phyloP scores from a whole-genome alignment of 1,140 invertebrate genomes.

The Heliconius hewitsoni region DNA sequence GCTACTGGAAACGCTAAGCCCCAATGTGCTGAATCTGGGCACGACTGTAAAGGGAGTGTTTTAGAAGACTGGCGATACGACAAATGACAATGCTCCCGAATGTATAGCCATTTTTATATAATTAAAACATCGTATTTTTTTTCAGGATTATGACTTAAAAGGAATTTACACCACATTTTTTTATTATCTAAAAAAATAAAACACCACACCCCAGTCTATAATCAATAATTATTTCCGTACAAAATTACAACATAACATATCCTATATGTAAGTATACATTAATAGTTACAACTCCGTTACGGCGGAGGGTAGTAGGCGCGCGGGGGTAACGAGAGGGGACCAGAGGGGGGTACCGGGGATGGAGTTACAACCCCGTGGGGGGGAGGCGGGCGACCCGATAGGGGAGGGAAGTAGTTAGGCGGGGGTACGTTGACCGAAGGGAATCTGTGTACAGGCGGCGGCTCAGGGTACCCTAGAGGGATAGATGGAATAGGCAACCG shows the following conservation, averaged over 20 bases:
- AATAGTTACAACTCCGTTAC: slow-evolving; percentile 53
- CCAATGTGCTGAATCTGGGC: no score
- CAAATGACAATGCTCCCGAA: no score
- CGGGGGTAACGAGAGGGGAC: slow-evolving; percentile 50
- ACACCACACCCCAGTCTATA: slow-evolving; percentile 51
- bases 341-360: slow-evolving; percentile 39
- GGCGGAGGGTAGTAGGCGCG: slow-evolving; percentile 79
- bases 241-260: slow-evolving; percentile 62
- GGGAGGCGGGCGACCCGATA: slow-evolving; percentile 50
- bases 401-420: slow-evolving; percentile 66
- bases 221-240: slow-evolving; percentile 62
- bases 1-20: no score
- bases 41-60: no score
- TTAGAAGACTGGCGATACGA: no score
- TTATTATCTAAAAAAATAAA: slow-evolving; percentile 39
- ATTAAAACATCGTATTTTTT: no score
- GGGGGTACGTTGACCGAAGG: slow-evolving; percentile 63
- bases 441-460: slow-evolving; percentile 40
- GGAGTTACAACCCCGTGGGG: slow-evolving; percentile 43
- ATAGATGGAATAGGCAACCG: slow-evolving; percentile 50
- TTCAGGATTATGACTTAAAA: no score
- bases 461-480: slow-evolving; percentile 58
- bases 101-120: no score
- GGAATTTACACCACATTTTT: no score
- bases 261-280: slow-evolving; percentile 42